phyloP scores from a whole-genome alignment of 2,888 invertebrate species.

The Argyra leucocephala region DNA sequence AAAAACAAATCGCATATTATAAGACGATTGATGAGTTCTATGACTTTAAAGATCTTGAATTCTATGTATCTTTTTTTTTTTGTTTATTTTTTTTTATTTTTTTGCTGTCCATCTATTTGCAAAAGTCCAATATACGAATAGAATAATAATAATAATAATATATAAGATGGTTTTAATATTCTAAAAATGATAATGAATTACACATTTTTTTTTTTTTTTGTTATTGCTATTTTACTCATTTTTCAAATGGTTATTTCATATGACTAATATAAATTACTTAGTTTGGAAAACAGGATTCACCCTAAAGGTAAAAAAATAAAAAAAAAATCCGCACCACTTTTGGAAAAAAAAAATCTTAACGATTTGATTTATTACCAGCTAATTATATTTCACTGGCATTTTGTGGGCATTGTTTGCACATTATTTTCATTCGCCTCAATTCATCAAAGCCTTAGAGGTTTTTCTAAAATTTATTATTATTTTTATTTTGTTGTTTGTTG shows the following conservation, averaged over 20 bases:
- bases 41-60: not conserved
- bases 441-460: not conserved
- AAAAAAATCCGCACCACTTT: not conserved
- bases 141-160: too few relatives aligned
- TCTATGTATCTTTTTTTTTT: not conserved
- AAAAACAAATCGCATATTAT: not conserved
- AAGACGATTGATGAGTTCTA: not conserved
- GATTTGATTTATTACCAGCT: constrained; percentile 1
- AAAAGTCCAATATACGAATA: too few relatives aligned
- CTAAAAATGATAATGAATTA: not conserved
- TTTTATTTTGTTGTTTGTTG: too few relatives aligned
- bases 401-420: not conserved
- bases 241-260: not conserved
- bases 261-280: not conserved
- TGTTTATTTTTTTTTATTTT: not conserved
- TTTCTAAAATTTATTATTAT: not conserved
- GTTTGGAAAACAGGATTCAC: not conserved
- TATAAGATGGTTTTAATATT: too few relatives aligned
- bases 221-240: not conserved
- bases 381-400: constrained; percentile 1
- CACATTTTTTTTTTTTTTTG: not conserved
- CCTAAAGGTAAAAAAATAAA: not conserved
- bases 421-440: not conserved
- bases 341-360: not conserved
- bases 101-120: too few relatives aligned